phyloP scores from a whole-genome alignment of 2,797 vertebrate genomes.

The Podargus strigoides region DNA sequence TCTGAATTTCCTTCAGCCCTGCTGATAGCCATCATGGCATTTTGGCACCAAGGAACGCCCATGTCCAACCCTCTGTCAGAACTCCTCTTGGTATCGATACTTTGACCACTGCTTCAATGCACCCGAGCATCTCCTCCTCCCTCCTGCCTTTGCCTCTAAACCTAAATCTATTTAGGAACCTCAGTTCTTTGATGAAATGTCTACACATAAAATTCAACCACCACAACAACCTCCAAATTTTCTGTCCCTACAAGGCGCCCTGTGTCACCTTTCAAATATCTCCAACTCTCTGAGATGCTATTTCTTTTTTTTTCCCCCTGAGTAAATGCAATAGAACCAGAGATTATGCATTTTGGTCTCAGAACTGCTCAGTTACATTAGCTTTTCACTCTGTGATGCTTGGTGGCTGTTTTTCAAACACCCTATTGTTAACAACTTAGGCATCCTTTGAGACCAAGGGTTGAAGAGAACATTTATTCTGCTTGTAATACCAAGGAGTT shows the following conservation, averaged over 20 bases:
- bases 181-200: not conserved
- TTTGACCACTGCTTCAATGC: not conserved
- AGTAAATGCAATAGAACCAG: not conserved
- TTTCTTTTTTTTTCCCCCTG: not conserved
- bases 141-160: not conserved
- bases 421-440: not conserved
- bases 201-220: not conserved
- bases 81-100: not conserved
- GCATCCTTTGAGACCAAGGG: not conserved
- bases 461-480: not conserved
- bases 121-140: not conserved
- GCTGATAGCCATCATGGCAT: not conserved
- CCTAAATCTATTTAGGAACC: not conserved
- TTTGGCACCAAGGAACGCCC: accelerated
- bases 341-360: not conserved
- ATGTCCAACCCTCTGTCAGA: not conserved
- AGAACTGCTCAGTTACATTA: not conserved
- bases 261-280: not conserved
- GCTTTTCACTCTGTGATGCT: not conserved
- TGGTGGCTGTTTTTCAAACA: not conserved
- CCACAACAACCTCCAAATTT: not conserved
- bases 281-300: not conserved
- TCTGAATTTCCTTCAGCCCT: not conserved
- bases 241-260: not conserved
- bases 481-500: not conserved